Evolutionary conservation across 1,140 invertebrate genomes (phyloP).

Genomic region (Drosophila kohkoa): DNA sequence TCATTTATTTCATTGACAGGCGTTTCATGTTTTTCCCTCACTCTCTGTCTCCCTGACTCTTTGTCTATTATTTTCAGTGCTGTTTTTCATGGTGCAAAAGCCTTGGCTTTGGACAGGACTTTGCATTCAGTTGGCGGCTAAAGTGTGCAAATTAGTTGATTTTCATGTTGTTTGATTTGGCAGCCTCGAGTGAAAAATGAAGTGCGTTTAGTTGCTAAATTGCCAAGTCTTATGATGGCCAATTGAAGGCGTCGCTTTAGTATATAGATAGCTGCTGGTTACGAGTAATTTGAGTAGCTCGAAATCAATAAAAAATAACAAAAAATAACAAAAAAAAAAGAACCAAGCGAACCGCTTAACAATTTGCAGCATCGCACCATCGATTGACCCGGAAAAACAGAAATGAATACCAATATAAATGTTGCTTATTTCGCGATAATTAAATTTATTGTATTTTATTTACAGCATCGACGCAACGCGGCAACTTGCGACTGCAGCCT

Average conservation of each 20-base stretch:
- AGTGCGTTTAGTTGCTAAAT: slow-evolving; percentile 39
- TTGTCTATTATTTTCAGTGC: slow-evolving; percentile 6
- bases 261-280: not conserved
- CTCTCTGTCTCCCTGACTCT: not conserved
- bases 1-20: slow-evolving; percentile 81
- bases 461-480: slow-evolving; percentile 20
- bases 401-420: slow-evolving; percentile 12
- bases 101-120: slow-evolving; percentile 16
- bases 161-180: slow-evolving; percentile 66
- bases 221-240: slow-evolving; percentile 24
- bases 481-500: slow-evolving; percentile 11
- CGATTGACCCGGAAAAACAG: not conserved
- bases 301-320: slow-evolving; percentile 25
- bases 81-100: not conserved
- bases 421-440: slow-evolving; percentile 71
- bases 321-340: too few relatives aligned
- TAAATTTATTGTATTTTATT: slow-evolving; percentile 70
- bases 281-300: not conserved
- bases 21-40: slow-evolving; percentile 28
- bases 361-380: not conserved
- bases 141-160: slow-evolving; percentile 79
- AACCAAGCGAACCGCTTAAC: slow-evolving; percentile 5
- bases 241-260: slow-evolving; percentile 5
- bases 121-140: slow-evolving; percentile 51
- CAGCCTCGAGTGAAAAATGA: slow-evolving; percentile 46